Percentiles rank a stretch among this genome's conserved stretches.
Conservation (phyloP, 2,888 invertebrate genomes). For the Nebria brevicollis region DNA sequence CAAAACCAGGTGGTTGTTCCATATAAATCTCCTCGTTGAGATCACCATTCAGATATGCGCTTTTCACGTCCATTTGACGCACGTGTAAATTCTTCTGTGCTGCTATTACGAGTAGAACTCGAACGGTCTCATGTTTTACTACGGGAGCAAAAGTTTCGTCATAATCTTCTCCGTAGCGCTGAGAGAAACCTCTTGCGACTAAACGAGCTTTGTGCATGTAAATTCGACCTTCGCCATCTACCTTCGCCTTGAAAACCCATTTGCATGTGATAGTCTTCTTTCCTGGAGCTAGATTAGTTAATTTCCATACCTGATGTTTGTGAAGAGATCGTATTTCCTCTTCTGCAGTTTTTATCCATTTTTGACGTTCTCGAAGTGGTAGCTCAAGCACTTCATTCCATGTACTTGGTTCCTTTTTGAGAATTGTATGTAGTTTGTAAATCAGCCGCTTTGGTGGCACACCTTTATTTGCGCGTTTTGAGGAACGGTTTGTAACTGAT, state of each 20-base stretch:
- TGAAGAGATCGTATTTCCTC: too few species aligned
- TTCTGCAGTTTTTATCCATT: too few species aligned
- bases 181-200: slow-evolving; percentile 52
- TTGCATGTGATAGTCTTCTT: slow-evolving; percentile 46
- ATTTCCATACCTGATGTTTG: not conserved
- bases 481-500: too few species aligned
- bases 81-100: slow-evolving; percentile 16
- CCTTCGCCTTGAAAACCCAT: slow-evolving; percentile 51
- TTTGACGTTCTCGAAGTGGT: too few species aligned
- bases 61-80: slow-evolving; percentile 33
- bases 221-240: slow-evolving; percentile 48
- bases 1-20: slow-evolving; percentile 46
- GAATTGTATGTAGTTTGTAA: too few species aligned
- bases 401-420: too few species aligned
- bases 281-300: not conserved
- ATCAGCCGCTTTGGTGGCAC: too few species aligned
- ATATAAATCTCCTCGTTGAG: slow-evolving; percentile 21
- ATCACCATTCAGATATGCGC: slow-evolving; percentile 50
- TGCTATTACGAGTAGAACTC: slow-evolving; percentile 48
- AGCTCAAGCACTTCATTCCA: too few species aligned
- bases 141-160: slow-evolving; percentile 52
- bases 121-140: slow-evolving; percentile 49
- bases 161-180: slow-evolving; percentile 51
- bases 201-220: slow-evolving; percentile 46
- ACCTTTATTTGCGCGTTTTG: too few species aligned